Conservation (phyloP, 2,888 invertebrate species). For the Tanypteryx hageni region DNA sequence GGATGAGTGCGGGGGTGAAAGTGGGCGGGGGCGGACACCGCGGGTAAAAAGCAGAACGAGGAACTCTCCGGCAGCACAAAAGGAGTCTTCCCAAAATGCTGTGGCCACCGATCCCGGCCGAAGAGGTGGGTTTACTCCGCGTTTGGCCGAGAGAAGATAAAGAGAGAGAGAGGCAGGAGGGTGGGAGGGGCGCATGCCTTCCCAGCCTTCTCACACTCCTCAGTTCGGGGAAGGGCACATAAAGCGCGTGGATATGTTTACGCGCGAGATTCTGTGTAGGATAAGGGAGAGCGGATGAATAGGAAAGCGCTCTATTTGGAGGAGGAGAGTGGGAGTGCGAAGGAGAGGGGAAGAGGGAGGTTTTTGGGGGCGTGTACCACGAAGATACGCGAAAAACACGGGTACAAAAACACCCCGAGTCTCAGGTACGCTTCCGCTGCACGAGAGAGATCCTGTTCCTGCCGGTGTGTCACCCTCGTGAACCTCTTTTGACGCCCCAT, state of each 20-base stretch:
- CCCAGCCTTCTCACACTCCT: background rate
- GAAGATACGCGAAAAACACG: background rate
- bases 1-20: too few species aligned
- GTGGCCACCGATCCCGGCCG: background rate
- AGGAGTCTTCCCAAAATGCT: constrained; percentile 7
- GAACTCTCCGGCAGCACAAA: background rate
- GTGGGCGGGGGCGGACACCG: background rate
- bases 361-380: background rate
- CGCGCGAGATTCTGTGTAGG: background rate
- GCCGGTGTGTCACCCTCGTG: background rate
- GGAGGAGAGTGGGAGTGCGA: background rate
- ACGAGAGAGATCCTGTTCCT: background rate
- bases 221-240: background rate
- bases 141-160: too few species aligned
- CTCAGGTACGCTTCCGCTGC: too few species aligned
- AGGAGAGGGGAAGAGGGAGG: background rate
- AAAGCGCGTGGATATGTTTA: background rate
- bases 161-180: background rate
- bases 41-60: background rate
- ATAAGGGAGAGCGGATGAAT: background rate
- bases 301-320: background rate
- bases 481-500: background rate
- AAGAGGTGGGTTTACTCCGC: background rate
- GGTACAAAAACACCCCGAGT: background rate
- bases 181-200: background rate